phyloP scores from a whole-genome alignment of 2,113 vertebrate genomes.

The Tachuris rubrigastra region DNA sequence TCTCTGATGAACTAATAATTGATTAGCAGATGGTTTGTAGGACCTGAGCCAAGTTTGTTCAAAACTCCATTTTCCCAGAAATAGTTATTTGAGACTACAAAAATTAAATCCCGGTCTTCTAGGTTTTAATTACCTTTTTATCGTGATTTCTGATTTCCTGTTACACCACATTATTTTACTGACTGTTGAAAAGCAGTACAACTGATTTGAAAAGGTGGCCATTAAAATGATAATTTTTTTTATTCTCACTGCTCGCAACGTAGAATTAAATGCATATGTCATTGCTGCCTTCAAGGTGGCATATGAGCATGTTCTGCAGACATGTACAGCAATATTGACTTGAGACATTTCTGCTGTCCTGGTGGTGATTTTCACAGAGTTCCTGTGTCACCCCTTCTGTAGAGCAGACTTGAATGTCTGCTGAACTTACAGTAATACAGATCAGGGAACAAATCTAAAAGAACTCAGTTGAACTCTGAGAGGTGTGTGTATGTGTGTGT shows the following conservation, averaged over 20 bases:
- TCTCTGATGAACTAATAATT: constrained; percentile 35
- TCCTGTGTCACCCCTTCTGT: background rate
- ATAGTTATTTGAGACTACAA: background rate
- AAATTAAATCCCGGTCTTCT: background rate
- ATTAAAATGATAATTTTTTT: background rate
- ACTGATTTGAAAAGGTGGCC: background rate
- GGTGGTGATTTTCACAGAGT: background rate
- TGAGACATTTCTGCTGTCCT: background rate
- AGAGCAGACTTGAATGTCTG: background rate
- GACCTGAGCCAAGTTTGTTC: background rate
- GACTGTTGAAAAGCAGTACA: background rate
- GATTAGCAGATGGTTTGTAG: constrained; percentile 8
- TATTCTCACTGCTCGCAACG: background rate
- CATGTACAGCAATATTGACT: background rate
- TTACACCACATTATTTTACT: background rate
- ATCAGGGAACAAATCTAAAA: background rate
- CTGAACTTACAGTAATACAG: background rate
- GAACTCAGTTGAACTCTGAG: background rate
- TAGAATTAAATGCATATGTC: background rate
- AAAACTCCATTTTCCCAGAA: background rate
- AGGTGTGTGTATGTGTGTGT: background rate
- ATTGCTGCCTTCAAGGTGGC: background rate
- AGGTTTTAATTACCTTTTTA: background rate
- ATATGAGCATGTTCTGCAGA: background rate
- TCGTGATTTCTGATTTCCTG: background rate